phyloP scores from a whole-genome alignment of 2,888 invertebrate genomes.

The Eilema griseolum region DNA sequence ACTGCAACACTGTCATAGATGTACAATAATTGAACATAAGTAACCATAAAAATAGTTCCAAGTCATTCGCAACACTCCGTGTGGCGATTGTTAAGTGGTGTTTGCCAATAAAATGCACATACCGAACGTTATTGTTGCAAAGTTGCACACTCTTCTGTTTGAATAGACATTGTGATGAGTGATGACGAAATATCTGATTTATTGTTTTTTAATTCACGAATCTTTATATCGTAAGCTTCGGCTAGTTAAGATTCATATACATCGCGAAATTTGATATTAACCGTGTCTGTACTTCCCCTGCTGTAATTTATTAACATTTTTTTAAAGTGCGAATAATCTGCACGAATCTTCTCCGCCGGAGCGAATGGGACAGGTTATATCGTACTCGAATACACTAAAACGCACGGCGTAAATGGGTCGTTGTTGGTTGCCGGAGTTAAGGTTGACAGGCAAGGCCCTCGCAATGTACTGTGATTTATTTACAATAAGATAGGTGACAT shows the following conservation, averaged over 20 bases:
- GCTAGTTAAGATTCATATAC: no score
- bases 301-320: background rate
- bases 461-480: no score
- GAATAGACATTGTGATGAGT: conserved; percentile 28
- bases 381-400: no score
- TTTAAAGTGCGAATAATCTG: no score
- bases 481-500: background rate
- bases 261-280: background rate
- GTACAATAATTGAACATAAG: conserved; percentile 23
- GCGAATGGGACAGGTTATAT: no score
- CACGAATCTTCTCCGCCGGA: no score
- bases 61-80: conserved; percentile 37
- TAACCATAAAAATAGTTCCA: conserved; percentile 39
- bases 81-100: conserved; percentile 46
- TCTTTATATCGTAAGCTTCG: background rate
- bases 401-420: no score
- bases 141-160: conserved; percentile 24
- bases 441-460: no score
- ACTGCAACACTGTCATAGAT: conserved; percentile 23
- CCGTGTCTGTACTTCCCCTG: background rate
- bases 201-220: background rate
- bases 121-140: conserved; percentile 29
- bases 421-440: no score
- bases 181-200: conserved; percentile 13
- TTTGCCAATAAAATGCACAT: conserved; percentile 48